A percentile compares a stretch with the other conserved stretches of the same genome.
Evolutionary conservation across 2,113 vertebrate genomes (phyloP).

Genomic region (Syngnathus floridae): DNA sequence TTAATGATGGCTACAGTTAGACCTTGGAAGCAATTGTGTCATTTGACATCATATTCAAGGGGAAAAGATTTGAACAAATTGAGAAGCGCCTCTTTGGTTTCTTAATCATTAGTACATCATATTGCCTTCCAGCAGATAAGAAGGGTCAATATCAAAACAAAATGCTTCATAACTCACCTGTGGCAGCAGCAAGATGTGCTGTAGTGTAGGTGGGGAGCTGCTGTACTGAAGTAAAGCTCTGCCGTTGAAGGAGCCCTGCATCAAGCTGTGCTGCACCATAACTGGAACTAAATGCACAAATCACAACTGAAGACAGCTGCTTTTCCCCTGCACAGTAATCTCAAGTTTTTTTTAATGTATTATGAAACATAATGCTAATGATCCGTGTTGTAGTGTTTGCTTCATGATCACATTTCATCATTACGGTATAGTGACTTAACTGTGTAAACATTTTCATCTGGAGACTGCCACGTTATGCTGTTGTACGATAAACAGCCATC

Average conservation of each 20-base stretch:
- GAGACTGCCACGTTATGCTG: neutral
- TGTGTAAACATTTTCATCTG: neutral
- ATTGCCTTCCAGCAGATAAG: neutral
- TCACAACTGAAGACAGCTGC: neutral
- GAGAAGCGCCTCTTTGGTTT: too few species aligned
- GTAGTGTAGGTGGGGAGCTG: slow-evolving; percentile 86
- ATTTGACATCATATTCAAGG: too few species aligned
- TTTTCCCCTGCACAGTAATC: neutral
- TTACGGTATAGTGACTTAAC: neutral
- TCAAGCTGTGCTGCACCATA: slow-evolving; percentile 90
- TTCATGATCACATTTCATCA: neutral
- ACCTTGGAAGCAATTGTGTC: too few species aligned
- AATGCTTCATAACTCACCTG: slow-evolving; percentile 70
- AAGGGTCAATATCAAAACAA: neutral
- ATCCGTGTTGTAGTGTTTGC: neutral
- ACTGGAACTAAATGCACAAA: slow-evolving; percentile 74
- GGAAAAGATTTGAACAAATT: too few species aligned
- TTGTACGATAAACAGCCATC: neutral
- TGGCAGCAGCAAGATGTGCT: slow-evolving; percentile 79
- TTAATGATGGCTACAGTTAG: too few species aligned
- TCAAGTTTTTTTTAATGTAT: too few species aligned
- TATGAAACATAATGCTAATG: neutral
- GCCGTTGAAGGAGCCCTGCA: slow-evolving; percentile 87
- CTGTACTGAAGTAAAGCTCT: slow-evolving; percentile 82
- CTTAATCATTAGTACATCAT: neutral